Evolutionary conservation across 2,888 invertebrate species (phyloP).

Genomic region (Brachyptera risi): DNA sequence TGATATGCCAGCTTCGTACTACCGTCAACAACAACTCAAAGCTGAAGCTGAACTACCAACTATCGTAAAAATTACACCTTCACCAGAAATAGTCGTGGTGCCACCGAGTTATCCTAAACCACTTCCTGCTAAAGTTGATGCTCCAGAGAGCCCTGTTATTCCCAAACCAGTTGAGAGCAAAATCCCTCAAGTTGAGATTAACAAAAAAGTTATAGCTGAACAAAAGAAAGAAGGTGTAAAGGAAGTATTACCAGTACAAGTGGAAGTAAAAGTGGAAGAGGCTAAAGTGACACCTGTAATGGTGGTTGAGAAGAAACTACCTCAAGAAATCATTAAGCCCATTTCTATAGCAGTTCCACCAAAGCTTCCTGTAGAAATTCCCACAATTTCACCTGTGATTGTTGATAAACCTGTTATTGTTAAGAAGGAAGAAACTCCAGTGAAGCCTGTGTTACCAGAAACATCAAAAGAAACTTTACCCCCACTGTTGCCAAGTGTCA

Average conservation of each 20-base stretch:
- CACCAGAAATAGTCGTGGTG: neutral
- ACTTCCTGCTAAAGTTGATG: constrained; percentile 3
- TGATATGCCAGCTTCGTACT: constrained; percentile 52
- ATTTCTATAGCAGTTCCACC: neutral
- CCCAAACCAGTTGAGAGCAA: no score
- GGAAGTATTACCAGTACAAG: no score
- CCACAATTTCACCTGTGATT: neutral
- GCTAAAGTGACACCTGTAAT: neutral
- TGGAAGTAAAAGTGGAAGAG: no score
- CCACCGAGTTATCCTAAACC: constrained; percentile 7
- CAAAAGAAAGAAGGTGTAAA: no score
- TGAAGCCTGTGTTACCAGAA: no score
- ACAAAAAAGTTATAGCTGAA: no score
- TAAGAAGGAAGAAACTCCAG: neutral
- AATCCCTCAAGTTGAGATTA: no score
- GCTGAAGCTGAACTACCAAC: neutral
- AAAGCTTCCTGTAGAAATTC: neutral
- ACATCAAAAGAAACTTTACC: constrained; percentile 26
- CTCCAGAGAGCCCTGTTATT: constrained; percentile 34
- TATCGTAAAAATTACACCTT: neutral
- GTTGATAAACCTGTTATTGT: neutral
- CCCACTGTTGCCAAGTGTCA: constrained; percentile 34
- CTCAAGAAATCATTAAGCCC: no score
- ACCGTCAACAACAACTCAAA: constrained; percentile 41
- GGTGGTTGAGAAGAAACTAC: neutral